Evolutionary conservation across 2,888 invertebrate genomes (phyloP).

Genomic region (Micoletzkya japonica): DNA sequence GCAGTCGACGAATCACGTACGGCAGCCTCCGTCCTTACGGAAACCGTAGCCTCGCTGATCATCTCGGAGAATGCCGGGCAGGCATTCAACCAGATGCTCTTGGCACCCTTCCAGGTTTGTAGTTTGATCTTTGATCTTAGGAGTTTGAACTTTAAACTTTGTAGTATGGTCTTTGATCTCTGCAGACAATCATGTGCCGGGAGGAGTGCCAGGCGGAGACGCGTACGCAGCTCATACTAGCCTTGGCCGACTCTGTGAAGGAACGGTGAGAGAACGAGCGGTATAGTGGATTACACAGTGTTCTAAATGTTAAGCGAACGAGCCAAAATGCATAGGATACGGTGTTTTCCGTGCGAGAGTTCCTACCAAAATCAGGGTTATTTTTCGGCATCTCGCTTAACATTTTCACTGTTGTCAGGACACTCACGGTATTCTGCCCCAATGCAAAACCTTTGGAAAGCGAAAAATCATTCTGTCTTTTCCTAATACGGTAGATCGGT

Average conservation of each 20-base stretch:
- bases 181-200: constrained; percentile 85
- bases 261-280: constrained; percentile 5
- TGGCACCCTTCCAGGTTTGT: constrained; percentile 45
- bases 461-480: too few relatives aligned
- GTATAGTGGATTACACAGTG: background rate
- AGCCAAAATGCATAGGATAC: too few relatives aligned
- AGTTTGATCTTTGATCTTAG: background rate
- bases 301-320: too few relatives aligned
- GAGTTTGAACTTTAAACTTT: background rate
- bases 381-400: too few relatives aligned
- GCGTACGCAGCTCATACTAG: constrained; percentile 87
- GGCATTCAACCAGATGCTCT: constrained; percentile 52
- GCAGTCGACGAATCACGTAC: constrained; percentile 39
- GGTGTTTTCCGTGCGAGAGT: too few relatives aligned
- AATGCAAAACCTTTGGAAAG: too few relatives aligned
- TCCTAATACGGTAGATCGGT: too few relatives aligned
- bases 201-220: constrained; percentile 91
- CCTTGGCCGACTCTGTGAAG: constrained; percentile 86
- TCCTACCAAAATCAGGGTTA: too few relatives aligned
- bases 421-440: too few relatives aligned
- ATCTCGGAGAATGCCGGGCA: constrained; percentile 34
- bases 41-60: constrained; percentile 39
- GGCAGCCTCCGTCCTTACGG: constrained; percentile 39
- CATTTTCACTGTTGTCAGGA: too few relatives aligned
- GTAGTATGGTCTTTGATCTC: too few relatives aligned